Percentiles rank a stretch among this genome's conserved stretches.
Evolutionary conservation across 2,888 invertebrate species (phyloP).

Genomic region (Nymphalis polychloros): DNA sequence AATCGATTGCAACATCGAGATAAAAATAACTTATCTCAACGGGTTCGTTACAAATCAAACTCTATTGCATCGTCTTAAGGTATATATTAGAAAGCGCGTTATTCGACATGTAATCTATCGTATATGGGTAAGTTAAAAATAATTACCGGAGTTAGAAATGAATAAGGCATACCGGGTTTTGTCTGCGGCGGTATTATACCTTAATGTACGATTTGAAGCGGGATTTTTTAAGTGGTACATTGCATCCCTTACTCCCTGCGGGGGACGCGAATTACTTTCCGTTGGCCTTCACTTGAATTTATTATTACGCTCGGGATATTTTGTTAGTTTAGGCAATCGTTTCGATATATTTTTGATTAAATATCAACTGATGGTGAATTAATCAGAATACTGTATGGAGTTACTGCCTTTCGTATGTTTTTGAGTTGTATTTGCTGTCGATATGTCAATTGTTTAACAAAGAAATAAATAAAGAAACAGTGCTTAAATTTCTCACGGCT

Average conservation of each 20-base stretch:
- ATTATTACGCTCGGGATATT: slow-evolving; percentile 5
- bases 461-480: no score
- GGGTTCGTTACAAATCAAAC: slow-evolving; percentile 39
- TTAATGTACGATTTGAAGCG: slow-evolving; percentile 8
- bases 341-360: neutral
- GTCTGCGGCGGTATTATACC: slow-evolving; percentile 25
- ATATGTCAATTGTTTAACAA: no score
- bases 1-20: slow-evolving; percentile 60
- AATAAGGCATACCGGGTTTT: slow-evolving; percentile 39
- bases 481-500: no score
- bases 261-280: neutral
- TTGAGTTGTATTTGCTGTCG: no score
- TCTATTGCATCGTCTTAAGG: slow-evolving; percentile 42
- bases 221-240: slow-evolving; percentile 13
- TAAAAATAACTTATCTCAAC: slow-evolving; percentile 52
- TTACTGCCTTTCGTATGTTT: no score
- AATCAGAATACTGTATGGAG: neutral
- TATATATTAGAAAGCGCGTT: slow-evolving; percentile 34
- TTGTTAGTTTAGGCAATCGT: neutral
- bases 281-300: neutral
- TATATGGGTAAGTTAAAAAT: slow-evolving; percentile 40
- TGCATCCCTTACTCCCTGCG: neutral
- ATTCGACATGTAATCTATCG: slow-evolving; percentile 23
- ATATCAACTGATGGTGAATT: neutral
- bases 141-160: slow-evolving; percentile 52